Base-by-base conservation (phyloP, 1,140 invertebrate species). In the Vanessa atalanta region DNA sequence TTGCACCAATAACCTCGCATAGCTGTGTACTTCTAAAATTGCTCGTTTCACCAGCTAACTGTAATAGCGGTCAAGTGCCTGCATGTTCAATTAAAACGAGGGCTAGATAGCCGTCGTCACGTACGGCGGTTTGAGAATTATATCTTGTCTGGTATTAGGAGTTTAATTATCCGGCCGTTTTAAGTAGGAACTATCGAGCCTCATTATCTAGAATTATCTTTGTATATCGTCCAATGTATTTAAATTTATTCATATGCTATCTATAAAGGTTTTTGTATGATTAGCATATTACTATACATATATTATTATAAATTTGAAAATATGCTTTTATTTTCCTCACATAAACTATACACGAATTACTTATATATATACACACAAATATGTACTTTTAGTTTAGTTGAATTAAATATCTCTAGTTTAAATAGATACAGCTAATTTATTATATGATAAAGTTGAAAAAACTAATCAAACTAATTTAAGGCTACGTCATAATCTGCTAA, bases 61-160 rank as follows among this genome's bases (percentile, higher is more conserved):
- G 65, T 51, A 64, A 74, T 75, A 72, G 68, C 69, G 72, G 76
- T 77, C 76, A 77, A 74, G 72, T 68, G 72, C 67, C 72, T 74
- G 61, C 72, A 74, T 78, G 76, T 78, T 78, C 76, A 78, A 77
- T 77, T 77, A 77, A 74, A 77, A 65, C 60, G 61, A 64, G 51
- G 68, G 68, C 60, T 66, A 74, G 76, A 77, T 77, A 74, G 23
- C 68, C 63, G 20, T 51, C 68, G 72, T 77, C 72, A 77, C 76
- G 76, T 77, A 77, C 76, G 64, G 70, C 72, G 64, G 70, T 63
- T 60, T 63, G 68, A 61, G 75, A 61, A 67, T 73, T 74, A 55
- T 74, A 74, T 74, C 75, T 65, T 51, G 63, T 77, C 74, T 20
- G 43, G 13, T 53, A 68, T 51, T 57, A 47, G 67, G 15, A 66